Base-by-base conservation (phyloP, 2,888 invertebrate species). In the Amiota communis region DNA sequence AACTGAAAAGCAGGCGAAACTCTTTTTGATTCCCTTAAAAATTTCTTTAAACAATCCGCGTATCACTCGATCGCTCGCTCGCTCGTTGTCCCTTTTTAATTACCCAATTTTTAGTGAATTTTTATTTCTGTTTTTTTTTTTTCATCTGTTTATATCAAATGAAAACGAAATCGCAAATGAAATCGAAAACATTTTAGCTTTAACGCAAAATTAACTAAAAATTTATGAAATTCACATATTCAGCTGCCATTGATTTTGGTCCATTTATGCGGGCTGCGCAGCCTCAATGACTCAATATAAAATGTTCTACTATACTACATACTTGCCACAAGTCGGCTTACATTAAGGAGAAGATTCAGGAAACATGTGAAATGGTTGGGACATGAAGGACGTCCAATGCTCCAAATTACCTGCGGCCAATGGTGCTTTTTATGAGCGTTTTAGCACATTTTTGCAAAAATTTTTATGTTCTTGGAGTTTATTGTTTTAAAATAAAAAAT, bases 1-100 rank as follows among this genome's bases (percentile, higher is more conserved):
- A 51, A 51, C 12, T n/a, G 2, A 51, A 51, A 51, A 11, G 12
- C n/a, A 51, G 79, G 59, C 71, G 72, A 78, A 80, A 36, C 36
- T 36, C 36, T 6, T 36, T 6, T 36, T 6, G 36, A 36, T 36
- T 36, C 36, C 3, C 36, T 36, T 81, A 81, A 83, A n/a, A 81
- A 74, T 47, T 20, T 46, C 15, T 15, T 15, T 15, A 48, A n/a
- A 56, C 69, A n/a, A 9, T 51, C 36, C 57, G 47, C 46, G 3
- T n/a, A n/a, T n/a, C 69, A 6, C 12, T n/a, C 61, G 47, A 46
- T 82, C 76, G 84, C 82, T 83, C 82, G 84, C 83, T 85, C 76
- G 76, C 73, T 80, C 76, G 72, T 75, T 71, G 74, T 74, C 69
- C n/a, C 46, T n/a, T 48, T 61, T 57, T 72, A 73, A 79, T 82